phyloP scores from a whole-genome alignment of 1,140 invertebrate species.

The Sipha flava region DNA sequence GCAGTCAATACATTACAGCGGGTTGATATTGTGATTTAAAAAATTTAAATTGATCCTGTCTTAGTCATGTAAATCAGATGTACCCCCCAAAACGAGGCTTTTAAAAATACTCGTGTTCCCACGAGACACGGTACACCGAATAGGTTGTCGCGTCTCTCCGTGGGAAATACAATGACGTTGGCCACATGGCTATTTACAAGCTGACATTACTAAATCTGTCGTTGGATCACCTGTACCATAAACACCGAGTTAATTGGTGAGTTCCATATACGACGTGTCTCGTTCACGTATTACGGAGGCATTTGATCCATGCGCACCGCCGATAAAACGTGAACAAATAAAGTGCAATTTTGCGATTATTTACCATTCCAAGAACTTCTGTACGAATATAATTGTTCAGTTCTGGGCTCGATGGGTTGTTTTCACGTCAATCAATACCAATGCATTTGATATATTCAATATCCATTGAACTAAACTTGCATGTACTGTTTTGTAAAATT shows the following conservation, averaged over 20 bases:
- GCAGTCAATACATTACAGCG: background rate
- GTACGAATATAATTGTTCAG: too few species aligned
- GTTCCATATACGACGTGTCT: background rate
- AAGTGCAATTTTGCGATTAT: too few species aligned
- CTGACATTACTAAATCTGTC: constrained; percentile 27
- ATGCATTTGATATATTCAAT: too few species aligned
- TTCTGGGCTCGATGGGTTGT: too few species aligned
- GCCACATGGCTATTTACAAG: constrained; percentile 9
- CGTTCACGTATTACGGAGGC: too few species aligned
- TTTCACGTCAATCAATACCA: too few species aligned
- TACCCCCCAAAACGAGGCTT: background rate
- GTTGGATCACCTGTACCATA: constrained; percentile 7
- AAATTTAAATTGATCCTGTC: background rate
- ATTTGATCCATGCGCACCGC: background rate
- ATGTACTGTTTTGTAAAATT: too few species aligned
- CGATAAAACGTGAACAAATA: too few species aligned
- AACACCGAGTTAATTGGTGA: background rate
- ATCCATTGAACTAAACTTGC: too few species aligned
- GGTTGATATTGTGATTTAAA: background rate
- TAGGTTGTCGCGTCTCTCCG: constrained; percentile 14
- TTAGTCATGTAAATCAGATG: background rate
- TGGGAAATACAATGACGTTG: constrained; percentile 9
- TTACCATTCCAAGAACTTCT: too few species aligned
- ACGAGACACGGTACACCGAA: background rate
- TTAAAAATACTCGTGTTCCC: constrained; percentile 9